A percentile compares a stretch with the other conserved stretches of the same genome.
phyloP scores from a whole-genome alignment of 2,888 invertebrate genomes.

The Chamaedrilus cognettii region DNA sequence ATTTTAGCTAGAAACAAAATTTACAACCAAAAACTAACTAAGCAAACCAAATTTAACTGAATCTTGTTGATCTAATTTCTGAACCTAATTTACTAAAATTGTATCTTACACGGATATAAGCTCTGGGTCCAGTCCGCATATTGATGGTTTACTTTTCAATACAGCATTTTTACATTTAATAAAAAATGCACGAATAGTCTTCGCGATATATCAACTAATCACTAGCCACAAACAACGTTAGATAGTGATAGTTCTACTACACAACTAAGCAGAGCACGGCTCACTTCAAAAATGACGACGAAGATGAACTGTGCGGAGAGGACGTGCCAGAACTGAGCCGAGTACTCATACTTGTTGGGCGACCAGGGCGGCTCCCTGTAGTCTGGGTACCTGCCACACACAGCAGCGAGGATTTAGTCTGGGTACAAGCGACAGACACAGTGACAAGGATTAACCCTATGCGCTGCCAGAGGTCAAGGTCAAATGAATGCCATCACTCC shows the following conservation, averaged over 20 bases:
- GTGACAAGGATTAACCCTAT: too few relatives aligned
- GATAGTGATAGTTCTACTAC: too few relatives aligned
- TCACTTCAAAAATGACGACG: conserved; percentile 89
- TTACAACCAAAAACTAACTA: not conserved
- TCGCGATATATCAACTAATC: not conserved
- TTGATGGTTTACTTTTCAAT: too few relatives aligned
- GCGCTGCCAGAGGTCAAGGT: too few relatives aligned
- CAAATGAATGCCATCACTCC: too few relatives aligned
- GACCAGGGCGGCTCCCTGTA: conserved; percentile 73
- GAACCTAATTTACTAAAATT: not conserved
- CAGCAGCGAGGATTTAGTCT: too few relatives aligned
- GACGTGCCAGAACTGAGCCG: conserved; percentile 90
- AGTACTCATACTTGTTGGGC: conserved; percentile 62
- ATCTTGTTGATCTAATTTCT: not conserved
- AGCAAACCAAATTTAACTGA: not conserved
- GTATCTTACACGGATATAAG: too few relatives aligned
- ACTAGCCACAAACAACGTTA: not conserved
- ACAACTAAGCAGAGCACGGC: not conserved
- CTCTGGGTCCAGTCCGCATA: too few relatives aligned
- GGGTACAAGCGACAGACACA: too few relatives aligned
- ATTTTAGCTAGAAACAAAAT: not conserved
- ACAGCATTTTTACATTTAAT: not conserved
- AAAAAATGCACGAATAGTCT: not conserved
- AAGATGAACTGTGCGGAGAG: conserved; percentile 87
- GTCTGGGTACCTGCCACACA: conserved; percentile 77